Evolutionary conservation across 2,888 invertebrate genomes (phyloP), one percentile per base, ranked within the genome.

Genomic region (Orthonevra nobilis): DNA sequence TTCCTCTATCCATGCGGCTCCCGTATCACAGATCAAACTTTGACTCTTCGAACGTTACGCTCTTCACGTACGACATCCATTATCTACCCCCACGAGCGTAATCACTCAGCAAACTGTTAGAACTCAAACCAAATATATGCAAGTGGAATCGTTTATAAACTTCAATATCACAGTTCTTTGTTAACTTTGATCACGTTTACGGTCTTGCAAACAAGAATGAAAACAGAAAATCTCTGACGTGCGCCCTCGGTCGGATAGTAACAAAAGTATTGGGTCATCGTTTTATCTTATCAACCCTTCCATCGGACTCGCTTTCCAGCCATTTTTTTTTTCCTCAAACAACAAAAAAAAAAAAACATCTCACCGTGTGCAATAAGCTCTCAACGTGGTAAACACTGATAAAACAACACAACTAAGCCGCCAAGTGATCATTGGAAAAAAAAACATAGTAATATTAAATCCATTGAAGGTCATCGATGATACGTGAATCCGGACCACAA

Each of bases 231-330:
- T 12, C 34, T 28, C 48, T 48, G 46, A 48, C 34, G 46, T 36
- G 15, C 2, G 7, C 23, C 15, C 14, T 38, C n/a, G 14, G 17
- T 7, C 15, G 68, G 68, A 38, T 58, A 12, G 42, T 69, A 58
- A 58, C 50, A 48, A 14, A 32, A 10, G 6, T 56, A 54, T 58
- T 69, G 28, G 58, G 40, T 48, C 48, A 42, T 15, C 42, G 19
- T 14, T 28, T 42, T 77, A 77, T 72, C 77, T 72, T 72, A 77
- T 77, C 75, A 52, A 42, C 19, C 50, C 30, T 23, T 46, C 73
- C 48, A 52, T 40, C 19, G 1, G 12, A 10, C 10, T 58, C 19
- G 10, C n/a, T 36, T 32, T 40, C 44, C 23, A 58, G 23, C 56
- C 44, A 46, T 70, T 52, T 44, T 23, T 63, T n/a, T n/a, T n/a